A percentile compares a stretch with the other conserved stretches of the same genome.
Conservation (phyloP, 2,888 invertebrate species). For the Cataglyphis livida region DNA sequence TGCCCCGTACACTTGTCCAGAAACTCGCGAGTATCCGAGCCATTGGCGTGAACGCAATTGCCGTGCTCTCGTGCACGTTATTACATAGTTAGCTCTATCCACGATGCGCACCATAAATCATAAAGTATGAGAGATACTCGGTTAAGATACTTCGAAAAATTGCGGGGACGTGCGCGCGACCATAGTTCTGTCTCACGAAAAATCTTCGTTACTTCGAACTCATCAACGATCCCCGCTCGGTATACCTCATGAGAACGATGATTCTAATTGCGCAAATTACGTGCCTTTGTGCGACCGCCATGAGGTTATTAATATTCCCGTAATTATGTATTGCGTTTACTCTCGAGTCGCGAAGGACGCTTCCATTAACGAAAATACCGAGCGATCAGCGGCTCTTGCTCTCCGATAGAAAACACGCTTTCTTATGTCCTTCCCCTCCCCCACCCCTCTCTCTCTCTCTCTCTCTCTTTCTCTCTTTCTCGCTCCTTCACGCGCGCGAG, state of each 20-base stretch:
- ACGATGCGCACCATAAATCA: constrained; percentile 48
- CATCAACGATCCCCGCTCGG: constrained; percentile 23
- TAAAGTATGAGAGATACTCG: constrained; percentile 32
- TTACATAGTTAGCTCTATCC: constrained; percentile 47
- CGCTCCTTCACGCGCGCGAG: neutral
- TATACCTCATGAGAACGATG: constrained; percentile 31
- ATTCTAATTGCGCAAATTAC: constrained; percentile 54
- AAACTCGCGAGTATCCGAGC: constrained; percentile 51
- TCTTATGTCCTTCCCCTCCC: neutral
- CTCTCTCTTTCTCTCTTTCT: neutral
- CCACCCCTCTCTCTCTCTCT: no score
- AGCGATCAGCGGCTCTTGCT: constrained; percentile 3
- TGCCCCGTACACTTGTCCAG: constrained; percentile 65
- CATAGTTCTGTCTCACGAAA: constrained; percentile 34
- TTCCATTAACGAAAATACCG: constrained; percentile 23
- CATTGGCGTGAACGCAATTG: constrained; percentile 67
- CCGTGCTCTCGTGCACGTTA: constrained; percentile 51
- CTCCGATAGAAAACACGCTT: neutral
- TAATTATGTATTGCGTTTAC: constrained; percentile 46
- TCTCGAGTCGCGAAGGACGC: constrained; percentile 19
- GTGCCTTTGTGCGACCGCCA: constrained; percentile 52
- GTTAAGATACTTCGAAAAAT: constrained; percentile 53
- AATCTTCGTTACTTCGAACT: constrained; percentile 38
- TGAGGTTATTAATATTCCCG: constrained; percentile 48
- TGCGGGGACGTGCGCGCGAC: constrained; percentile 42